A percentile compares a stretch with the other conserved stretches of the same genome.
Evolutionary conservation across 2,113 vertebrate species (phyloP).

Genomic region (Boleophthalmus pectinirostris): DNA sequence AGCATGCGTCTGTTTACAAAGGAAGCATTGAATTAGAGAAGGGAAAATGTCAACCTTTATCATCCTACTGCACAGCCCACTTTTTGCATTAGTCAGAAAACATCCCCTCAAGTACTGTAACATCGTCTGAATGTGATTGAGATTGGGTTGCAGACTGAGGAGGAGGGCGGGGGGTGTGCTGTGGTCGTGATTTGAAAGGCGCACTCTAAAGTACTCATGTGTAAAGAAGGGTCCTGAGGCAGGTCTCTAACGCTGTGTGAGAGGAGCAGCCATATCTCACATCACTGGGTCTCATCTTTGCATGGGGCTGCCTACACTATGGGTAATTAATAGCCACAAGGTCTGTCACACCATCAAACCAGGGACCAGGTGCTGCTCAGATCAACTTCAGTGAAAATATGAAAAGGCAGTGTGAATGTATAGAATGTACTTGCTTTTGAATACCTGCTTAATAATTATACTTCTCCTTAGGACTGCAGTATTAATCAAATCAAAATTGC

Average conservation of each 20-base stretch:
- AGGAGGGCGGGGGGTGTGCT: constrained; percentile 23
- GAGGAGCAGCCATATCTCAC: constrained; percentile 46
- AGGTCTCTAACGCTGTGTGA: constrained; percentile 53
- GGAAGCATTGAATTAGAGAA: constrained; percentile 64
- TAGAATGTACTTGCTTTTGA: neutral
- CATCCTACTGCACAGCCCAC: constrained; percentile 51
- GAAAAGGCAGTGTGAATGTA: neutral
- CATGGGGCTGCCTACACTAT: constrained; percentile 53
- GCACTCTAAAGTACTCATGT: constrained; percentile 57
- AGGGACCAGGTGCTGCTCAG: constrained; percentile 67
- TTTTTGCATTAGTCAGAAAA: constrained; percentile 64
- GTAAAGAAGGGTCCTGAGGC: constrained; percentile 57
- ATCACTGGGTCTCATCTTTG: constrained; percentile 62
- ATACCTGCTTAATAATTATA: neutral
- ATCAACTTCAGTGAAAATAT: neutral
- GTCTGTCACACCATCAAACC: constrained; percentile 55
- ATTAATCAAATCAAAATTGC: too few species aligned
- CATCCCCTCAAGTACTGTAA: constrained; percentile 57
- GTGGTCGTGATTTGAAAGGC: constrained; percentile 51
- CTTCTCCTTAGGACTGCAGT: too few species aligned
- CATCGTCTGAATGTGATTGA: constrained; percentile 58
- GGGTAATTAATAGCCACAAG: constrained; percentile 76
- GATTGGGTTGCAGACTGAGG: constrained; percentile 37
- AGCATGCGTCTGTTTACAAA: constrained; percentile 62
- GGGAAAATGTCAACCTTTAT: constrained; percentile 74